A percentile compares a stretch with the other conserved stretches of the same genome.
phyloP scores from a whole-genome alignment of 2,797 vertebrate species.

The Pipistrellus kuhlii region DNA sequence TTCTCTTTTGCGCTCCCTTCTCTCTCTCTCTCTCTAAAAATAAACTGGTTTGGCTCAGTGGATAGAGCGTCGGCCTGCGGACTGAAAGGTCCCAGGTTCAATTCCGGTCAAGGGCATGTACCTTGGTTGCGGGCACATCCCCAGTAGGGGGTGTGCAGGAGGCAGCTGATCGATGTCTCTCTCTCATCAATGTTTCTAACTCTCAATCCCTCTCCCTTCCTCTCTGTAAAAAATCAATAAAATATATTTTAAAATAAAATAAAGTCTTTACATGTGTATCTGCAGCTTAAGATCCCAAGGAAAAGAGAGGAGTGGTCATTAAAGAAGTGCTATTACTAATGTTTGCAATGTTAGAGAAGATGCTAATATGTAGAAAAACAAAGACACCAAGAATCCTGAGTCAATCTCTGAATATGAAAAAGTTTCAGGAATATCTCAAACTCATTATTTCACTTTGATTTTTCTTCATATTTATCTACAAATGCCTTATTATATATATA shows the following conservation, averaged over 20 bases:
- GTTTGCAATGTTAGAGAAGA: neutral
- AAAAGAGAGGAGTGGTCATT: neutral
- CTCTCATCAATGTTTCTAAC: no score
- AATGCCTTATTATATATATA: neutral
- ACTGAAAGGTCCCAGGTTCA: no score
- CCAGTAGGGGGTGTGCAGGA: no score
- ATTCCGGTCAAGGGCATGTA: no score
- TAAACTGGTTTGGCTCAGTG: no score
- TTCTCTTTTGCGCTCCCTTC: neutral
- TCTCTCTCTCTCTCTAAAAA: neutral
- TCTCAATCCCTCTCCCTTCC: no score
- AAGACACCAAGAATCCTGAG: fast-evolving
- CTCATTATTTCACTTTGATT: neutral
- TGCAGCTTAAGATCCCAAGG: neutral
- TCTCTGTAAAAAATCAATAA: no score
- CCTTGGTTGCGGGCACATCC: no score
- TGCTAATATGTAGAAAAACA: neutral
- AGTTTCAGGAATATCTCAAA: slow-evolving; percentile 8
- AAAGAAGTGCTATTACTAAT: neutral
- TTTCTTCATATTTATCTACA: neutral
- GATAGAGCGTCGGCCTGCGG: no score
- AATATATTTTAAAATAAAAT: neutral
- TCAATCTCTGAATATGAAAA: neutral
- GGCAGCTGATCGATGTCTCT: no score
- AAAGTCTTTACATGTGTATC: neutral